Conservation (phyloP, 1,140 invertebrate species). For the Matsumurasca onukii region DNA sequence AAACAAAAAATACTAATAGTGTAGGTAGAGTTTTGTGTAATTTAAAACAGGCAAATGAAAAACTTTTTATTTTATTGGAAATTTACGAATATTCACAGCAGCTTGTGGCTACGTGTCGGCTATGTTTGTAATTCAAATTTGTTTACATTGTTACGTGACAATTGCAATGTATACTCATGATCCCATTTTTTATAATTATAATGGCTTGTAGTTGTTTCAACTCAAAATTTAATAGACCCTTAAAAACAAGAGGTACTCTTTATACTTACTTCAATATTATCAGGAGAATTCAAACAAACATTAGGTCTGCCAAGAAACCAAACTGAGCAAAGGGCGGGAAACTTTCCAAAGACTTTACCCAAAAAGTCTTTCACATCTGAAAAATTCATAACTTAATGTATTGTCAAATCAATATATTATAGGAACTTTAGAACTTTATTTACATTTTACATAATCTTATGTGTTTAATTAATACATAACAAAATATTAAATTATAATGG, state of each 20-base stretch:
- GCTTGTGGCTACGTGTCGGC: too few relatives aligned
- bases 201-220: too few relatives aligned
- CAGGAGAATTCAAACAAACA: neutral
- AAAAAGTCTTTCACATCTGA: neutral
- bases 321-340: neutral
- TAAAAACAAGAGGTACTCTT: neutral
- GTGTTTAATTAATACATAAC: neutral
- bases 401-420: neutral
- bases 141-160: too few relatives aligned
- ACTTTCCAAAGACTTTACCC: neutral
- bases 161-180: too few relatives aligned
- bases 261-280: conserved; percentile 11
- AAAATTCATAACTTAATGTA: neutral
- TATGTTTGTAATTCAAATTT: too few relatives aligned
- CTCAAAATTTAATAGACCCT: too few relatives aligned
- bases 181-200: too few relatives aligned
- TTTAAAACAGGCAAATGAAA: too few relatives aligned
- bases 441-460: neutral
- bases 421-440: neutral
- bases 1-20: too few relatives aligned
- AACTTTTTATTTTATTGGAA: too few relatives aligned
- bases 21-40: too few relatives aligned
- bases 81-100: too few relatives aligned
- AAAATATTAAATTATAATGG: neutral
- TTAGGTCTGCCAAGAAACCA: conserved; percentile 4